Conservation (phyloP, 2,797 vertebrate species). For the Smutsia temminckii region DNA sequence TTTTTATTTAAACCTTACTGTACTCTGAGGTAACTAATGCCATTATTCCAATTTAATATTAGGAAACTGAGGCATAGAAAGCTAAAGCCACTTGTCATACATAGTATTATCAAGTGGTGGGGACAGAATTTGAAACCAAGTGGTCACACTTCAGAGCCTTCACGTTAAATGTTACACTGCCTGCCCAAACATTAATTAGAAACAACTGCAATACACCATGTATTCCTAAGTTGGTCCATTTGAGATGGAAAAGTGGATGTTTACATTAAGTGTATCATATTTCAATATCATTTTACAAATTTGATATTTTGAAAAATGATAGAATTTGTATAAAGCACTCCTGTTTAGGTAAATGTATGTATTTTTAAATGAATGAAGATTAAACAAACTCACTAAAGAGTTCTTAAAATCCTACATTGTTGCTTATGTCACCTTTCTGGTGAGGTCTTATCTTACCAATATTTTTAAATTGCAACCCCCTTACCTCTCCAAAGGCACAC, state of each 20-base stretch:
- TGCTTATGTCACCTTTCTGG: background rate
- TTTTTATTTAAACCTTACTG: background rate
- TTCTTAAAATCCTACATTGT: slow-evolving; percentile 27
- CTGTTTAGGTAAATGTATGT: background rate
- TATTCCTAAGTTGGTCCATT: background rate
- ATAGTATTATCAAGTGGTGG: background rate
- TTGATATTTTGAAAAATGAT: background rate
- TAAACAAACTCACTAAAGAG: slow-evolving; percentile 4
- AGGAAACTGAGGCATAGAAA: background rate
- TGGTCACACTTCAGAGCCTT: background rate
- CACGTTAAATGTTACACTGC: background rate
- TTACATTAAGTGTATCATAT: background rate
- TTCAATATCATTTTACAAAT: background rate
- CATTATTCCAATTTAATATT: background rate
- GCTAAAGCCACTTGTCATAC: background rate
- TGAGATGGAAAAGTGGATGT: background rate
- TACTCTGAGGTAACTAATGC: background rate
- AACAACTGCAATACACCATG: background rate
- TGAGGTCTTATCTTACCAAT: background rate
- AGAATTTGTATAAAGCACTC: background rate
- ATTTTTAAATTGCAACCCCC: background rate
- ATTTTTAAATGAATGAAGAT: background rate
- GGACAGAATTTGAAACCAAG: background rate
- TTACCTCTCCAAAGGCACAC: background rate
- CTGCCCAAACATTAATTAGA: background rate